phyloP scores from a whole-genome alignment of 2,113 vertebrate species.

The Lathamus discolor region DNA sequence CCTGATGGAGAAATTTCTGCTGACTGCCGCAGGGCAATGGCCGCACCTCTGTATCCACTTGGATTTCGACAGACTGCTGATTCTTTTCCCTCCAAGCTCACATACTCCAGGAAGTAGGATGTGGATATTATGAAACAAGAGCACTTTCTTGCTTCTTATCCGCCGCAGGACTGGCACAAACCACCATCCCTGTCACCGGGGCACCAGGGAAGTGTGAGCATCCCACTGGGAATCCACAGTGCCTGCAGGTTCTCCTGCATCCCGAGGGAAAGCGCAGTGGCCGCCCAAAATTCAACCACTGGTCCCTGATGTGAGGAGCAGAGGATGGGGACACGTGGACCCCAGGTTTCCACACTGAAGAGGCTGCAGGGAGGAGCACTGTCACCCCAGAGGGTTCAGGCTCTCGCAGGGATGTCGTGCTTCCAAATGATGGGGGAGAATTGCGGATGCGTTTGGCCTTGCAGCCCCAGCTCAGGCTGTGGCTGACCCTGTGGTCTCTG shows the following conservation, averaged over 20 bases:
- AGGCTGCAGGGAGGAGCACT: background rate
- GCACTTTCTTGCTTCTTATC: background rate
- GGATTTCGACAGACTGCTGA: background rate
- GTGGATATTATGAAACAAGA: background rate
- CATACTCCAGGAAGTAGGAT: rapidly evolving
- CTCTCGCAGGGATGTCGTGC: rapidly evolving
- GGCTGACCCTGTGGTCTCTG: background rate
- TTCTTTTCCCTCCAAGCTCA: background rate
- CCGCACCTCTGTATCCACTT: background rate
- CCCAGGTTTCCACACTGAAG: rapidly evolving
- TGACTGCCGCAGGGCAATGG: too few species aligned
- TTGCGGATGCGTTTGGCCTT: background rate
- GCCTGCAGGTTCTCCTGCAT: background rate
- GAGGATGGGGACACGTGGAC: background rate
- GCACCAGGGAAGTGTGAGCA: background rate
- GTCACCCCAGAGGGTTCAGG: background rate
- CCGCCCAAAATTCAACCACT: background rate
- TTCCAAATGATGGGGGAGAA: background rate
- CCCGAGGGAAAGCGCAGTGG: background rate
- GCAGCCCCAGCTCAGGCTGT: background rate
- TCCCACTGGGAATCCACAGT: rapidly evolving
- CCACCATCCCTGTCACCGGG: rapidly evolving
- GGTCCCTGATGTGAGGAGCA: background rate
- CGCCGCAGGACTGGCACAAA: background rate
- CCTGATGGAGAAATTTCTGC: background rate